Evolutionary conservation across 2,888 invertebrate species (phyloP).

Genomic region (Tipula confusa): DNA sequence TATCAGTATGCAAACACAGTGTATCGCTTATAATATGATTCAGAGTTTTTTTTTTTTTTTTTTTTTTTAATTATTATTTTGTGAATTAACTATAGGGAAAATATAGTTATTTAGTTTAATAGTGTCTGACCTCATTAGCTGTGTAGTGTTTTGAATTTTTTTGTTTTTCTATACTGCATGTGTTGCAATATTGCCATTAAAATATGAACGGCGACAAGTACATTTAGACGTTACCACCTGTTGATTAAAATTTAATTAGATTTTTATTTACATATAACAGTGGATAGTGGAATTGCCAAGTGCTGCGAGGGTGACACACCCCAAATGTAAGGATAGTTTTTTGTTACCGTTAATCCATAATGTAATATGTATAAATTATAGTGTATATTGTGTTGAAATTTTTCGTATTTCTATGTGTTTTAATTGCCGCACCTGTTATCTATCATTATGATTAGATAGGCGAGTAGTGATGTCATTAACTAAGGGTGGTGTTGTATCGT

Average conservation of each 20-base stretch:
- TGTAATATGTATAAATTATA: not conserved
- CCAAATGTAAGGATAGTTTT: not conserved
- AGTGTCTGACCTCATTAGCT: slow-evolving; percentile 3
- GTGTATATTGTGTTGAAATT: not conserved
- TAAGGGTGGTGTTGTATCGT: not conserved
- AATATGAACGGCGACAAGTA: not conserved
- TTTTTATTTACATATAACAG: not conserved
- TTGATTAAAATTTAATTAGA: not conserved
- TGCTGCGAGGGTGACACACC: not conserved
- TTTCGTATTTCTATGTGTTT: not conserved
- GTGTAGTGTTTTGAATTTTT: not conserved
- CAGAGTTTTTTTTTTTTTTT: too few species aligned
- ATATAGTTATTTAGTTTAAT: not conserved
- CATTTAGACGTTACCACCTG: not conserved
- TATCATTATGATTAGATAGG: not conserved
- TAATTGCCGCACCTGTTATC: slow-evolving; percentile 12
- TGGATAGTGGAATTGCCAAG: not conserved
- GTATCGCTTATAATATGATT: not conserved
- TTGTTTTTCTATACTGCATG: not conserved
- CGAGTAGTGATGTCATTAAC: not conserved
- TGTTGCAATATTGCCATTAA: not conserved
- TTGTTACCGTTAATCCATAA: too few species aligned
- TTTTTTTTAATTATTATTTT: not conserved
- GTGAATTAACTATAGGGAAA: not conserved
- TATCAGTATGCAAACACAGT: not conserved